Base-by-base conservation (phyloP, 2,797 vertebrate species). In the Rhinichthys osculus region DNA sequence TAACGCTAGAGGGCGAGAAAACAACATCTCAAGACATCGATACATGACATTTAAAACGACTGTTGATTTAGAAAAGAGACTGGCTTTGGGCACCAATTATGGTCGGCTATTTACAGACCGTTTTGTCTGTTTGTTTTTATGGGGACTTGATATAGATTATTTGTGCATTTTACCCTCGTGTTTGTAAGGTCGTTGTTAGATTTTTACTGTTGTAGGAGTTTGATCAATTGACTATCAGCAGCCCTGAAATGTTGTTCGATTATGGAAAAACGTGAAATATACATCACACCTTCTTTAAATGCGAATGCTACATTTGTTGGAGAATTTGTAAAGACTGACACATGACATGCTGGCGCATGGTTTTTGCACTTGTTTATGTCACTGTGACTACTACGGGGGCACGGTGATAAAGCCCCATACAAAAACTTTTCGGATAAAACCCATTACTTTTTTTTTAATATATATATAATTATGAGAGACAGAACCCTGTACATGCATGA, bases 401-500 rank as follows among this genome's bases (percentile, higher is more conserved):
- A 88, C 81, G 3, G 78, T 86, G 87, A 70, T 64, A 77, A 81
- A 84, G 6, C 4, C 30, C 62, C 73, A 69, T 42, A 83, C 76
- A 83, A 88, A 86, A 86, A 86, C 59, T 74, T 30, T 93, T 90
- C 67, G 0, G 73, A 1, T 95, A 69, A 38, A 69, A 38, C 33
- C 17, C 7, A 19, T 19, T 2, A 35, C 33, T 44, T 38, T 44
- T 38, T 44, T 47, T 50, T 50, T 16, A 5, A n/a, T n/a, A n/a
- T n/a, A n/a, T n/a, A n/a, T n/a, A 35, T 2, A 35, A 35, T 35
- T 35, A 35, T 35, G 33, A 35, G 33, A 35, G 33, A 35, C 33
- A 35, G 33, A 35, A 35, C 33, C 33, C 2, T 35, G 33, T 35
- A 35, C 33, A 35, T n/a, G n/a, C n/a, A 30, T 30, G 30, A 30